Evolutionary conservation across 1,140 invertebrate genomes (phyloP), one percentile per base, ranked within the genome.

Genomic region (Drosophila burlai): DNA sequence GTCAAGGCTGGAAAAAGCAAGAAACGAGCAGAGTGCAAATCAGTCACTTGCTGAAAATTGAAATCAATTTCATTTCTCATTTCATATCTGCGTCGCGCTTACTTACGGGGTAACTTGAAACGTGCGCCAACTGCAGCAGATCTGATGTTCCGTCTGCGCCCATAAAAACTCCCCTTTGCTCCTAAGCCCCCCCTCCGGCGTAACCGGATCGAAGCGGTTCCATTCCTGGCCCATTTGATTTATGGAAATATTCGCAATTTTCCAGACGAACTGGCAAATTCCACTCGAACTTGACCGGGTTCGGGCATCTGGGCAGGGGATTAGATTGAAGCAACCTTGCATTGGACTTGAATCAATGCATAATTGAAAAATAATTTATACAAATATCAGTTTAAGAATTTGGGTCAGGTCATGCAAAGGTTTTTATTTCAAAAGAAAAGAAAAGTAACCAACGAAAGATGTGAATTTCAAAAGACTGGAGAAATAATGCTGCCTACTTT

Each of bases 1-100:
- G 8, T 47, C 75, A 75, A 81, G 73, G 34, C 34, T 59, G 38
- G 26, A 21, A 61, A 50, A 40, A 16, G 11, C 24, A 7, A 15
- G 18, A 40, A 55, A 47, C 13, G 38, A 18, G n/a, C 24, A 29
- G 31, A 60, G 54, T 66, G 38, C 38, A 38, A 55, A 76, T 57
- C 47, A 76, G 36, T 72, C 67, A 72, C 71, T 73, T 73, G 69
- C 61, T 81, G 60, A 75, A 74, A 86, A 87, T 87, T 89, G 54
- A 84, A 89, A 84, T 81, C 84, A 89, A 89, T 89, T 89, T 89
- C 68, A 65, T 79, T 63, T 57, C 54, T 26, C 36, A 57, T 40
- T 57, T 57, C 21, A 40, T n/a, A 26, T 78, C 74, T 89, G 72
- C 80, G 72, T 67, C 84, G 84, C 72, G 83, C 77, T 87, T 83